These are phyloP conservation scores for Lordiphosa collinella DNA, from an alignment of 1,140 invertebrate genomes.

Conservation along the genomic window DNA sequence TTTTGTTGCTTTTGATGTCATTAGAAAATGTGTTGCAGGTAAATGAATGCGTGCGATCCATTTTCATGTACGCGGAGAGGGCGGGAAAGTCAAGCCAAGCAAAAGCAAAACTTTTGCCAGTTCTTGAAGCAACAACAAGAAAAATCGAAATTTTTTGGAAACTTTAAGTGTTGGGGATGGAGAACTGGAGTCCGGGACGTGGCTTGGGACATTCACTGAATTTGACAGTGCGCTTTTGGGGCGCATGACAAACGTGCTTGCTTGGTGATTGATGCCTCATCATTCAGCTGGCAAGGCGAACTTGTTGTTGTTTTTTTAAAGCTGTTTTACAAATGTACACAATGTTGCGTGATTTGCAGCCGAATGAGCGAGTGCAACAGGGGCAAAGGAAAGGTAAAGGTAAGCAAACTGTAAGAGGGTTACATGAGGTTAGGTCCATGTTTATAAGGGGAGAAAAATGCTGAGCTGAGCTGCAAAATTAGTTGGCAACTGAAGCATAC, in stretches of 20 bases:
- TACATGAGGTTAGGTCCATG: slow-evolving; percentile 22
- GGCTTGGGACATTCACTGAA: slow-evolving; percentile 39
- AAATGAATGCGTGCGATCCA: slow-evolving; percentile 63
- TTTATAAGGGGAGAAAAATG: no score
- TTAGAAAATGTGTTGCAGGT: slow-evolving; percentile 74
- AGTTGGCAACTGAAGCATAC: no score
- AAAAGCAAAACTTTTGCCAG: slow-evolving; percentile 35
- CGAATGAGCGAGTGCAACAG: slow-evolving; percentile 51
- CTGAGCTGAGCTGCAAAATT: no score
- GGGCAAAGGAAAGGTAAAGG: slow-evolving; percentile 8
- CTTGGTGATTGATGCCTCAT: slow-evolving; percentile 69
- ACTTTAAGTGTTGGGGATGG: slow-evolving; percentile 44
- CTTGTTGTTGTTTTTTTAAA: slow-evolving; percentile 47
- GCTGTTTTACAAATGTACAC: slow-evolving; percentile 76
- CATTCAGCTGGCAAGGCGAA: slow-evolving; percentile 60
- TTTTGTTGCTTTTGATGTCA: slow-evolving; percentile 67
- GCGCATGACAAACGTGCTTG: slow-evolving; percentile 62
- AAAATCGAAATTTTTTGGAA: slow-evolving; percentile 48
- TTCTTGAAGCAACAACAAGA: slow-evolving; percentile 21
- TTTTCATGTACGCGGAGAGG: slow-evolving; percentile 21
- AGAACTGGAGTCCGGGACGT: slow-evolving; percentile 6
- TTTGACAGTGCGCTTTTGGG: slow-evolving; percentile 63
- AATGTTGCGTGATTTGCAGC: slow-evolving; percentile 76
- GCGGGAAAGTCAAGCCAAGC: slow-evolving; percentile 13
- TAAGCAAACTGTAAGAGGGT: slow-evolving; percentile 15